phyloP scores from a whole-genome alignment of 2,797 vertebrate genomes.

The Urophycis tenuis region DNA sequence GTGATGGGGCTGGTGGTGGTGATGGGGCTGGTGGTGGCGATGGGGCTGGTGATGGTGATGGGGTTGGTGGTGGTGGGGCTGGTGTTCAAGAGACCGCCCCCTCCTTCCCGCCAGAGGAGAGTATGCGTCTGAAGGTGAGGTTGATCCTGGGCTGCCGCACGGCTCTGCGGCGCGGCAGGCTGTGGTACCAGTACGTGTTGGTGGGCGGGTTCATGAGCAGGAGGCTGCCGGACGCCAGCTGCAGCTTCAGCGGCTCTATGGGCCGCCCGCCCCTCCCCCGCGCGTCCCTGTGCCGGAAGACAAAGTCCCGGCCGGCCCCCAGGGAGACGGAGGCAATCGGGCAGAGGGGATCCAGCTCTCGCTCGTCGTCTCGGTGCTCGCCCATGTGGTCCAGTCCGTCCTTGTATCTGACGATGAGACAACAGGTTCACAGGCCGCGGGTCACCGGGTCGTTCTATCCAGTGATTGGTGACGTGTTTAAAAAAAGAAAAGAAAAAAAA shows the following conservation, averaged over 20 bases:
- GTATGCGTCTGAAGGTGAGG: slow-evolving; percentile 83
- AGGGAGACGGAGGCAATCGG: slow-evolving; percentile 90
- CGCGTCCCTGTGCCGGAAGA: slow-evolving; percentile 78
- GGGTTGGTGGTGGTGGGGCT: too few relatives aligned
- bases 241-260: slow-evolving; percentile 70
- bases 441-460: too few relatives aligned
- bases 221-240: slow-evolving; percentile 83
- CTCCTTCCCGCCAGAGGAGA: slow-evolving; percentile 37
- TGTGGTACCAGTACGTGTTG: slow-evolving; percentile 91
- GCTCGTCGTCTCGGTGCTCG: slow-evolving; percentile 88
- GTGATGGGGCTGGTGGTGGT: too few relatives aligned
- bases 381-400: slow-evolving; percentile 90
- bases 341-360: slow-evolving; percentile 78
- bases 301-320: slow-evolving; percentile 83
- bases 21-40: too few relatives aligned
- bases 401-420: slow-evolving; percentile 77
- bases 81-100: background rate
- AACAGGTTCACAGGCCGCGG: background rate
- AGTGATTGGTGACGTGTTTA: background rate
- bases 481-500: too few relatives aligned
- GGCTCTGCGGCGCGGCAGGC: slow-evolving; percentile 80
- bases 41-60: too few relatives aligned
- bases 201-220: slow-evolving; percentile 91
- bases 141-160: slow-evolving; percentile 79
- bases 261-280: slow-evolving; percentile 58